phyloP scores from a whole-genome alignment of 2,888 invertebrate genomes.

The Villa cingulata region DNA sequence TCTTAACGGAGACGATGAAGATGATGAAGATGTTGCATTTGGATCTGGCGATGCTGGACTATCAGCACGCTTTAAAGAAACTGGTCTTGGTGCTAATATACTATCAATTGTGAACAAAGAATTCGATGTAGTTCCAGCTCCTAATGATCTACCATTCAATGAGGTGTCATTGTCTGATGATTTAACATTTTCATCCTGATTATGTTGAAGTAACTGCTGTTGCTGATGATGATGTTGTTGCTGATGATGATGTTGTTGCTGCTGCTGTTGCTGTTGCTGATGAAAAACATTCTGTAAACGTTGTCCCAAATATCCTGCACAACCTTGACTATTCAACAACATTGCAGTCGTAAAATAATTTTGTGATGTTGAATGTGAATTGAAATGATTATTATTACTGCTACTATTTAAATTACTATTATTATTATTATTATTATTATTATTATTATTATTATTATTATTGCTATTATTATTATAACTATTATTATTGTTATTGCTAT shows the following conservation, averaged over 20 bases:
- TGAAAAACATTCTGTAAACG: constrained; percentile 33
- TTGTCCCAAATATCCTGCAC: constrained; percentile 11
- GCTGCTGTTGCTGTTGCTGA: constrained; percentile 17
- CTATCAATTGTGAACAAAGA: constrained; percentile 77
- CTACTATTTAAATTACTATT: constrained; percentile 3
- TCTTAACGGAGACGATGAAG: constrained; percentile 34
- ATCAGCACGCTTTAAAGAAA: constrained; percentile 24
- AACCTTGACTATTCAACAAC: constrained; percentile 34
- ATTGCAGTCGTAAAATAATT: constrained; percentile 34
- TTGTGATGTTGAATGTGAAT: background rate
- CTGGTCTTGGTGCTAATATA: constrained; percentile 52
- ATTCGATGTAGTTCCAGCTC: constrained; percentile 36
- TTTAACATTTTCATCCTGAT: constrained; percentile 10
- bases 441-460: constrained; percentile 3
- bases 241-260: constrained; percentile 24
- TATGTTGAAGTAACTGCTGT: constrained; percentile 23
- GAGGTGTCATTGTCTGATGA: background rate
- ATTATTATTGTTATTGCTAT: background rate
- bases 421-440: constrained; percentile 6
- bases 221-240: constrained; percentile 26
- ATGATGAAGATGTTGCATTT: constrained; percentile 38
- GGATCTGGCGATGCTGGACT: constrained; percentile 38
- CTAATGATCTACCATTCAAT: constrained; percentile 7
- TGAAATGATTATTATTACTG: background rate
- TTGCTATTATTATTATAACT: background rate